These are phyloP conservation scores for Drosophila multiciliata DNA, from an alignment of 2,888 invertebrate species.

Conservation along the genomic window DNA sequence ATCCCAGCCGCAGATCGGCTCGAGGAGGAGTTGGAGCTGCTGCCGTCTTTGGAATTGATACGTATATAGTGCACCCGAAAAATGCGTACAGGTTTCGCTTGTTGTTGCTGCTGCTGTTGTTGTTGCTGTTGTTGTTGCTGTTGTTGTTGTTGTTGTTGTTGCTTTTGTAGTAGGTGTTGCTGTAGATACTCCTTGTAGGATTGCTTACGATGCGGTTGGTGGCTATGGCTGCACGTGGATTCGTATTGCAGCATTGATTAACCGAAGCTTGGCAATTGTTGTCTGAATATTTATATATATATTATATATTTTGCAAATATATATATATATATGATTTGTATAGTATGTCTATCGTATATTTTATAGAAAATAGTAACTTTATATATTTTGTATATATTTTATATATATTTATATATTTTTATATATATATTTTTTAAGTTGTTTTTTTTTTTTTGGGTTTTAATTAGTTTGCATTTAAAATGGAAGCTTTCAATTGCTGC, in stretches of 20 bases:
- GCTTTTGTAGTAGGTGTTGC: conserved; percentile 50
- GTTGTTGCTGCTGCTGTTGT: conserved; percentile 31
- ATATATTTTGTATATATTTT: conserved; percentile 46
- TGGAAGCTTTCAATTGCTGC: conserved; percentile 80
- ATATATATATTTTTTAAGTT: not conserved
- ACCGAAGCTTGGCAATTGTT: conserved; percentile 33
- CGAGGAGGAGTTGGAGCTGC: conserved; percentile 40
- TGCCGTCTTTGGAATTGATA: conserved; percentile 79
- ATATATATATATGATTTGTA: conserved; percentile 25
- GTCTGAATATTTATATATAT: conserved; percentile 10
- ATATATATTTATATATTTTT: conserved; percentile 14
- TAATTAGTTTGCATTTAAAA: conserved; percentile 63
- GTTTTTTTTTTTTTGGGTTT: conserved; percentile 29
- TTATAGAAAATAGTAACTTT: conserved; percentile 75
- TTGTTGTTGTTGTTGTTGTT: conserved; percentile 31
- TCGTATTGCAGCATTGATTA: conserved; percentile 75
- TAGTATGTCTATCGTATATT: conserved; percentile 34
- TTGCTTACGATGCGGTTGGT: conserved; percentile 43
- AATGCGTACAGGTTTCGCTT: conserved; percentile 67
- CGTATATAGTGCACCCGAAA: conserved; percentile 81
- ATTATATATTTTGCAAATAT: conserved; percentile 19
- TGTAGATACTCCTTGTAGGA: conserved; percentile 49
- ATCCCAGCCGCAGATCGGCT: conserved; percentile 50
- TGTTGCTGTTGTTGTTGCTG: conserved; percentile 40
- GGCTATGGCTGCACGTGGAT: conserved; percentile 62